These are phyloP conservation scores for Buceros bicornis DNA, from an alignment of 2,797 vertebrate genomes.

Conservation along the genomic window DNA sequence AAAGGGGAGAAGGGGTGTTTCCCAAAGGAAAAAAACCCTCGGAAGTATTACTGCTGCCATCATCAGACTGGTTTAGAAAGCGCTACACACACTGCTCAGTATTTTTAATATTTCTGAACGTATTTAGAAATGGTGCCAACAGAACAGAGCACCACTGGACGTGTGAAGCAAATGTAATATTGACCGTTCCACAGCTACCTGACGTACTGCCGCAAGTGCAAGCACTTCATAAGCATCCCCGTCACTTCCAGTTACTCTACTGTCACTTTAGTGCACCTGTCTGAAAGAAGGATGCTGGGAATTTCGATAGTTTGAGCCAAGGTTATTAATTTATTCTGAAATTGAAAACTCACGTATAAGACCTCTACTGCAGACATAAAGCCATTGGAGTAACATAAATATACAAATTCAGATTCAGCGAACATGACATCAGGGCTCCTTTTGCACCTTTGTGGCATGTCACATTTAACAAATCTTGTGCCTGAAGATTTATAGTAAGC, in stretches of 20 bases:
- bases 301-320: background rate
- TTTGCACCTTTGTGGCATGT: background rate
- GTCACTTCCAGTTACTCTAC: background rate
- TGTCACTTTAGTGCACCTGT: background rate
- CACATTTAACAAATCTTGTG: background rate
- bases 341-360: background rate
- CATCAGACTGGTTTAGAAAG: background rate
- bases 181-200: background rate
- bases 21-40: constrained; percentile 3
- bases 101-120: background rate
- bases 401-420: background rate
- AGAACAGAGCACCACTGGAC: background rate
- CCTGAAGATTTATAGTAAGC: background rate
- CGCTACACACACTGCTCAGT: background rate
- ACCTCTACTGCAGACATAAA: background rate
- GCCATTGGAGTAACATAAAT: background rate
- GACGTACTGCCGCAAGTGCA: background rate
- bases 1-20: background rate
- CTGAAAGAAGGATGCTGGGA: background rate
- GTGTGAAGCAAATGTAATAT: background rate
- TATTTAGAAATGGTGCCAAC: background rate
- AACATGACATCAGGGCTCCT: background rate
- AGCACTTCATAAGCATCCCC: background rate
- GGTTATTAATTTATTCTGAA: constrained; percentile 28
- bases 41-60: background rate